These are phyloP conservation scores for Prochilodus magdalenae DNA, from an alignment of 2,113 vertebrate species.

Conservation along the genomic window DNA sequence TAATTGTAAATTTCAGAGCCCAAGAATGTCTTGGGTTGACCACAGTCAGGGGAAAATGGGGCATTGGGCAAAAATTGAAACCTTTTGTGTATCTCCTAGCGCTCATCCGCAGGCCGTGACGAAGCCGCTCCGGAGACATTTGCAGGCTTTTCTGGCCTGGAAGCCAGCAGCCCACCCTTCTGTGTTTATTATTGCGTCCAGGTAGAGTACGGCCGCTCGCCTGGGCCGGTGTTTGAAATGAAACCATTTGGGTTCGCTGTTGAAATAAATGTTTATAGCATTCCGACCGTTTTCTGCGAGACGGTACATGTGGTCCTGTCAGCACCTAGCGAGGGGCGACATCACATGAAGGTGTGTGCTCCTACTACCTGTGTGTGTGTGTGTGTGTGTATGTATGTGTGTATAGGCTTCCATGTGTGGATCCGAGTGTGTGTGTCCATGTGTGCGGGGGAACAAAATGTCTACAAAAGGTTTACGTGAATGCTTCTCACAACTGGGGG, in stretches of 20 bases:
- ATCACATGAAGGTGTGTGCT: constrained; percentile 71
- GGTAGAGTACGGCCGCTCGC: constrained; percentile 35
- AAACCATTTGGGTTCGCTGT: constrained; percentile 65
- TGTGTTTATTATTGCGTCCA: constrained; percentile 54
- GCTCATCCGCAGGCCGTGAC: constrained; percentile 15
- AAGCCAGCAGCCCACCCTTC: not conserved
- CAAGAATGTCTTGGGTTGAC: too few species aligned
- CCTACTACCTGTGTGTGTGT: constrained; percentile 51
- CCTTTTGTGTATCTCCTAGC: not conserved
- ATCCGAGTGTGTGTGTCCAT: not conserved
- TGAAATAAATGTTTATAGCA: constrained; percentile 81
- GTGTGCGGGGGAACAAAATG: not conserved
- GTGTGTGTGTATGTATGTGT: constrained; percentile 26
- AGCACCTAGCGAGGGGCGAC: constrained; percentile 70
- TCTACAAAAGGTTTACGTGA: not conserved
- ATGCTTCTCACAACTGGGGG: constrained; percentile 2
- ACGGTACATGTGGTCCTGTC: constrained; percentile 80
- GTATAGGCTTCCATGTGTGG: constrained; percentile 4
- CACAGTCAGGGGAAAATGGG: too few species aligned
- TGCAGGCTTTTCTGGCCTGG: constrained; percentile 8
- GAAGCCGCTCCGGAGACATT: constrained; percentile 34
- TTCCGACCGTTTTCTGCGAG: constrained; percentile 76
- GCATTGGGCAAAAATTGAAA: not conserved
- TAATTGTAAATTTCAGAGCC: too few species aligned
- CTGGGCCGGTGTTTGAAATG: constrained; percentile 48